Evolutionary conservation across 1,140 invertebrate genomes (phyloP), one percentile per base, ranked within the genome.

Genomic region (Drosophila lacteicornis): DNA sequence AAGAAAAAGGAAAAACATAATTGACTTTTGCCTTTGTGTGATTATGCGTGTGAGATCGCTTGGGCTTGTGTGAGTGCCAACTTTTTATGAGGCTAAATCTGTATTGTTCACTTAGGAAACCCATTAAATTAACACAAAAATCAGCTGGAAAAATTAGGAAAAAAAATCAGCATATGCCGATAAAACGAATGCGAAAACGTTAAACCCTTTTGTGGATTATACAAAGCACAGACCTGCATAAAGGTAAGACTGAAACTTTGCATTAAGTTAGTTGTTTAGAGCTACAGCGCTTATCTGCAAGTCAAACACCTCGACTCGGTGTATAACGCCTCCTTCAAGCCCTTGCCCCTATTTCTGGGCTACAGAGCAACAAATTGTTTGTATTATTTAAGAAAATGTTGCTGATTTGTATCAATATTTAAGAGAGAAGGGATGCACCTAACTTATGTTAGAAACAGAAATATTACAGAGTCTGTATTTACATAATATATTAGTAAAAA

Each of bases 171-270:
- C 60, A 43, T 40, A 33, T n/a, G 38, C 13, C 47, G 4, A 50
- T 53, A 27, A 38, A 51, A 33, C 42, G 47, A 43, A 63, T 19
- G 43, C 59, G 33, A 67, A 33, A 43, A 46, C 42, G 38, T 33
- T 46, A 17, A 38, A 40, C 43, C 42, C 7, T 38, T 30, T 62
- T 71, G 43, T 67, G 81, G 76, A 83, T 80, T 80, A 84, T 60
- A 68, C 27, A n/a, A 33, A 50, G 61, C 33, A 15, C 33, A 66
- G 36, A 15, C 25, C 30, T 47, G 38, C 19, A 59, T 50, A 50
- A 36, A 82, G 79, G 80, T 84, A 60, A 86, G 67, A 45, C 47
- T 17, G 17, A 55, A 68, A 30, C 55, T 70, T 70, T 45, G 57
- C 62, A 65, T 65, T 25, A 12, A 27, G 17, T 65, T 33, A 6